phyloP scores from a whole-genome alignment of 2,113 vertebrate species.

The Nipponia nippon region DNA sequence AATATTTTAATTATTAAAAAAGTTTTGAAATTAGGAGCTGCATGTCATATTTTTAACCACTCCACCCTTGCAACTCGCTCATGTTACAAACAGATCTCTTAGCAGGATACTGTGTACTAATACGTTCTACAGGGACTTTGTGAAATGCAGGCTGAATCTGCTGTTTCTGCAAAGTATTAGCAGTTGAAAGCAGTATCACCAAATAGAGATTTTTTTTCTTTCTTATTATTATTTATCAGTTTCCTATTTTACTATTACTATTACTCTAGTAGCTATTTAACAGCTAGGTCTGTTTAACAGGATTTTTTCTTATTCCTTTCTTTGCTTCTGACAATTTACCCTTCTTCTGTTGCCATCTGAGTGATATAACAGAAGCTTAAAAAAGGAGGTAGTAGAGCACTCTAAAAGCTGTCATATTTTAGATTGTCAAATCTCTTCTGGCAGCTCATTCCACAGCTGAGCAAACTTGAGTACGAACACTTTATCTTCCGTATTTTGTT shows the following conservation, averaged over 20 bases:
- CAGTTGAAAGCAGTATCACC: neutral
- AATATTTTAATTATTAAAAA: neutral
- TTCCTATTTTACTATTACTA: neutral
- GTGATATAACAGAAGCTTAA: neutral
- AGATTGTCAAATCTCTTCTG: neutral
- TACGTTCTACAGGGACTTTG: rapidly evolving
- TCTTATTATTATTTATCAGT: neutral
- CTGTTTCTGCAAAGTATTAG: neutral
- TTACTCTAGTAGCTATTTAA: neutral
- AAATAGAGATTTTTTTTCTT: neutral
- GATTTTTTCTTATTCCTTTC: neutral
- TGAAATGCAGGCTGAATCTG: neutral
- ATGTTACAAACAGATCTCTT: neutral
- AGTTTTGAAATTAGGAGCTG: neutral
- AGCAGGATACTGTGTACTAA: neutral
- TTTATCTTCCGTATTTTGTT: slow-evolving; percentile 32
- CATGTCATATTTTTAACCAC: neutral
- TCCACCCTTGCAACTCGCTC: neutral
- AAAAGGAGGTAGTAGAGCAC: neutral
- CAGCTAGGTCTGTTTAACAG: neutral
- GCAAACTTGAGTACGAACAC: neutral
- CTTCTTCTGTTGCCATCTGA: neutral
- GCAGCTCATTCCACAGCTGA: slow-evolving; percentile 32
- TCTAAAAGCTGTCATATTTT: slow-evolving; percentile 9
- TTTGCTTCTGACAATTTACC: neutral